Evolutionary conservation across 2,797 vertebrate genomes (phyloP).

Genomic region (Moxostoma hubbsi): DNA sequence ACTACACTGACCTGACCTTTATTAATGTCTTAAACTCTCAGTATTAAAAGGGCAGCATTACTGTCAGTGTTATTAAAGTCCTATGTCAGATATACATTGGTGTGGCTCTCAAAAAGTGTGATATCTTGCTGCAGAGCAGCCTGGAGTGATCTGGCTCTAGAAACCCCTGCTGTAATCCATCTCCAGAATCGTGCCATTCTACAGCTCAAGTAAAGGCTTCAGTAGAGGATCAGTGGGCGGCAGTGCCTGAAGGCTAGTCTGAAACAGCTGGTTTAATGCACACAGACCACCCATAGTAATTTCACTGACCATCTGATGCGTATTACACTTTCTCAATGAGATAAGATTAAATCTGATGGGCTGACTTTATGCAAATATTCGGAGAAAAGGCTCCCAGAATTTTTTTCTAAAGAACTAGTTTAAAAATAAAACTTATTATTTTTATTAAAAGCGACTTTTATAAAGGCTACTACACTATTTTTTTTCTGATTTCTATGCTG

Average conservation of each 20-base stretch:
- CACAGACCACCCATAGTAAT: too few relatives aligned
- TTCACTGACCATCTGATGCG: too few relatives aligned
- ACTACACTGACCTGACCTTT: not conserved
- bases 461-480: too few relatives aligned
- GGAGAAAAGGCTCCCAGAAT: too few relatives aligned
- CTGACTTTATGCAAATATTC: too few relatives aligned
- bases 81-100: not conserved
- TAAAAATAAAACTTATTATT: too few relatives aligned
- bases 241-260: slow-evolving; percentile 1
- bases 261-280: slow-evolving; percentile 9
- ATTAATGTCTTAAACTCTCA: not conserved
- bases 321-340: too few relatives aligned
- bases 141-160: slow-evolving; percentile 11
- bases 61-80: not conserved
- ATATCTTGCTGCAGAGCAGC: not conserved
- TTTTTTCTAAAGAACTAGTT: too few relatives aligned
- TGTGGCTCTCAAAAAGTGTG: not conserved
- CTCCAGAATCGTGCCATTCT: not conserved
- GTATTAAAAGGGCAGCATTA: not conserved
- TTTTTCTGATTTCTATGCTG: too few relatives aligned
- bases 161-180: slow-evolving; percentile 19
- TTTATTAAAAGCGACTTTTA: too few relatives aligned
- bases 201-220: not conserved
- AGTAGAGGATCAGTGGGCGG: slow-evolving; percentile 21
- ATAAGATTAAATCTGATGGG: too few relatives aligned